Percentiles rank a stretch among this genome's conserved stretches.
Conservation (phyloP, 2,797 vertebrate species). For the Xiphophorus birchmanni region DNA sequence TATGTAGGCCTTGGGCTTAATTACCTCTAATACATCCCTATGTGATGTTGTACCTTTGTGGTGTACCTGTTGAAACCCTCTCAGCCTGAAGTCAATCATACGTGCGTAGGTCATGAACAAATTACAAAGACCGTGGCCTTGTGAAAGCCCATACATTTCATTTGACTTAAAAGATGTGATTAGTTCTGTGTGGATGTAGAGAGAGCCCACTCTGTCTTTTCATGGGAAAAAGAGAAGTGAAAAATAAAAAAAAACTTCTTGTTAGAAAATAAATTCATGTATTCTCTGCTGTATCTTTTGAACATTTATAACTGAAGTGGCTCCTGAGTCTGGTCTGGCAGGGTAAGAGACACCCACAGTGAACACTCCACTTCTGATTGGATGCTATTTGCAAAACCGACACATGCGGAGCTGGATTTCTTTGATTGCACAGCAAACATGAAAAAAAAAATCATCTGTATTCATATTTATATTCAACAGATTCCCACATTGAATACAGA, state of each 20-base stretch:
- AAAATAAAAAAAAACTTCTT: slow-evolving; percentile 19
- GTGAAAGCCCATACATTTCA: slow-evolving; percentile 23
- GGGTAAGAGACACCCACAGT: slow-evolving; percentile 46
- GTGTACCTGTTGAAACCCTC: slow-evolving; percentile 8
- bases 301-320: slow-evolving; percentile 45
- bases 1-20: slow-evolving; percentile 44
- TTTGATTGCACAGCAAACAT: slow-evolving; percentile 54
- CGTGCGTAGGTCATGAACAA: slow-evolving; percentile 14
- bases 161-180: slow-evolving; percentile 27
- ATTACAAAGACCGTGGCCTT: neutral
- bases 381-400: slow-evolving; percentile 48
- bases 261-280: slow-evolving; percentile 46
- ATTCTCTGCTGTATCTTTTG: slow-evolving; percentile 48
- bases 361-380: slow-evolving; percentile 50
- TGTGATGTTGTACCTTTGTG: slow-evolving; percentile 11
- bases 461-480: slow-evolving; percentile 38
- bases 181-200: slow-evolving; percentile 17
- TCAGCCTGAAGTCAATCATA: slow-evolving; percentile 8
- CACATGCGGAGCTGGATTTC: slow-evolving; percentile 27
- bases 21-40: slow-evolving; percentile 40
- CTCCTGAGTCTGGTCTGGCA: slow-evolving; percentile 39
- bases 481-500: slow-evolving; percentile 49
- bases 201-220: slow-evolving; percentile 28
- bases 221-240: slow-evolving; percentile 31
- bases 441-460: slow-evolving; percentile 43